These are phyloP conservation scores for Apodemia mormo DNA, from an alignment of 2,888 invertebrate genomes.

Conservation along the genomic window DNA sequence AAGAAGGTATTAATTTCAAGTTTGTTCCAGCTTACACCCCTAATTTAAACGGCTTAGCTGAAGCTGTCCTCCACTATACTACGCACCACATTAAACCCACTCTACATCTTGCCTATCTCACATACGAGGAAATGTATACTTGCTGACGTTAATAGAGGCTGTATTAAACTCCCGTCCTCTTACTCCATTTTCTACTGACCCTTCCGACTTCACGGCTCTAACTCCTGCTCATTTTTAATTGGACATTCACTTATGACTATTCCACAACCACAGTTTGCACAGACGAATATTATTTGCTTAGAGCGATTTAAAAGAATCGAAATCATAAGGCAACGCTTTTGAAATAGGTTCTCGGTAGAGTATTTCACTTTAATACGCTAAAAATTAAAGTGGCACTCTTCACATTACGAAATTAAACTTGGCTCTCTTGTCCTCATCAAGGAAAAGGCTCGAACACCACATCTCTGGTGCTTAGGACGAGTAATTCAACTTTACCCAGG, in stretches of 20 bases:
- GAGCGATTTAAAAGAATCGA: neutral
- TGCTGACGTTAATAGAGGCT: slow-evolving; percentile 32
- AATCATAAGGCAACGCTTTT: slow-evolving; percentile 14
- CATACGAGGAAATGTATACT: slow-evolving; percentile 33
- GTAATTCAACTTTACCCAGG: slow-evolving; percentile 23
- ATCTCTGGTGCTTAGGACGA: neutral
- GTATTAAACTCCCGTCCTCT: slow-evolving; percentile 35
- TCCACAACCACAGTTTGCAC: slow-evolving; percentile 10
- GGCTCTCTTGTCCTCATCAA: slow-evolving; percentile 32
- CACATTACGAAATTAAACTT: slow-evolving; percentile 18
- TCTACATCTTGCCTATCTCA: slow-evolving; percentile 26
- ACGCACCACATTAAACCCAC: slow-evolving; percentile 31
- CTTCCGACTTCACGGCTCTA: slow-evolving; percentile 27
- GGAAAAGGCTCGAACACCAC: slow-evolving; percentile 25
- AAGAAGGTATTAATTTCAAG: slow-evolving; percentile 35
- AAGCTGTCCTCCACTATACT: slow-evolving; percentile 30
- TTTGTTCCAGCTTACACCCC: slow-evolving; percentile 30
- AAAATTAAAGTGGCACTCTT: slow-evolving; percentile 25
- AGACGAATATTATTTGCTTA: neutral
- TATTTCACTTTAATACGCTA: slow-evolving; percentile 9
- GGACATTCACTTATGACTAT: slow-evolving; percentile 31
- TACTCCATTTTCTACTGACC: slow-evolving; percentile 30
- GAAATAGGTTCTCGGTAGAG: slow-evolving; percentile 16
- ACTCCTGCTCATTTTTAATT: slow-evolving; percentile 35
- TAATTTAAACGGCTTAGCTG: slow-evolving; percentile 33